Conservation (phyloP, 2,113 vertebrate genomes). For the Misgurnus mizolepis region DNA sequence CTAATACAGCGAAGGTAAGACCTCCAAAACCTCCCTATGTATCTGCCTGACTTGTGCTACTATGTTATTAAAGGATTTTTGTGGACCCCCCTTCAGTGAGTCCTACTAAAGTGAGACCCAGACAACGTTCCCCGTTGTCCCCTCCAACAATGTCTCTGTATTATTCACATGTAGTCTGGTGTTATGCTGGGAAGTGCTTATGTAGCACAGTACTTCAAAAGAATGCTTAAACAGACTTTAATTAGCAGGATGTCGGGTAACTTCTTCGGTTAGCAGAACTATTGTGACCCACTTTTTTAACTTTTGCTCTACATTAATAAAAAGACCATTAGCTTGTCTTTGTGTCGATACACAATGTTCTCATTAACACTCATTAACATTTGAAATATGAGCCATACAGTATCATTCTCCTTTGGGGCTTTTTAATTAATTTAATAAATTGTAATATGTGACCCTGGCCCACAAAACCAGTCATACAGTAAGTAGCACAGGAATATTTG, state of each 20-base stretch:
- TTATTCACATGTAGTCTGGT: slow-evolving; percentile 32
- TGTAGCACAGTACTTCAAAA: slow-evolving; percentile 39
- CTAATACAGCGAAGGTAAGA: slow-evolving; percentile 90
- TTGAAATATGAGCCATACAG: slow-evolving; percentile 10
- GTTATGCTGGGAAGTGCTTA: neutral
- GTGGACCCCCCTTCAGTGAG: no score
- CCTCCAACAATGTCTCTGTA: neutral
- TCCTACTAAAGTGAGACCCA: no score
- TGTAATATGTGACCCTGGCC: no score
- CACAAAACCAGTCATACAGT: no score
- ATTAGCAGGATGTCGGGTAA: slow-evolving; percentile 37
- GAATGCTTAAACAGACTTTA: slow-evolving; percentile 49
- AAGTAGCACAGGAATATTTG: no score
- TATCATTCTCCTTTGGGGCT: neutral
- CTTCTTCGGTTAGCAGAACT: neutral
- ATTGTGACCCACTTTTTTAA: slow-evolving; percentile 23
- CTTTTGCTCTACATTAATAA: slow-evolving; percentile 6
- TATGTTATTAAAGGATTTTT: no score
- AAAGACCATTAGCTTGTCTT: neutral
- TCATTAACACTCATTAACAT: slow-evolving; percentile 23
- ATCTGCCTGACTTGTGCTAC: neutral
- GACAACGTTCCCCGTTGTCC: neutral
- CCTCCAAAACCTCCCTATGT: neutral
- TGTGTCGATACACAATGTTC: neutral
- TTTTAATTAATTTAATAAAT: neutral